Percentiles rank a stretch among this genome's conserved stretches.
Conservation (phyloP, 1,140 invertebrate genomes). For the Lithobius niger region DNA sequence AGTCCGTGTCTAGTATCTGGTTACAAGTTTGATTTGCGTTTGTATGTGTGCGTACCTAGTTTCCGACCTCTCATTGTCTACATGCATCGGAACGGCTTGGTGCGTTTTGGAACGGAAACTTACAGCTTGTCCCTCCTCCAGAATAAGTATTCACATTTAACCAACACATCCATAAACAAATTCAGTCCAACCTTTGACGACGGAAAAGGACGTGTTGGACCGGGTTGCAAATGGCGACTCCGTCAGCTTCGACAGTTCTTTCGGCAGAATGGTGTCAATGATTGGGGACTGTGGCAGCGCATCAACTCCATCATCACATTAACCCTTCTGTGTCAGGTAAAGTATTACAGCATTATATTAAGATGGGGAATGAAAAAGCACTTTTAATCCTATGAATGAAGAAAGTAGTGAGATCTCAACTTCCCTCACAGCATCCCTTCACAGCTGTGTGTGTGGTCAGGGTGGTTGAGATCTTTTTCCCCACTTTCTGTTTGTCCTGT, state of each 20-base stretch:
- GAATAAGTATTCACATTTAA: conserved; percentile 77
- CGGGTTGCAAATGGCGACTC: conserved; percentile 65
- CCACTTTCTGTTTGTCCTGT: no score
- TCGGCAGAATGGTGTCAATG: conserved; percentile 48
- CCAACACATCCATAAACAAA: conserved; percentile 75
- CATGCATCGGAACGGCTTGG: conserved; percentile 65
- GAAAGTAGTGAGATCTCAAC: neutral
- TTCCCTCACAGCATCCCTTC: neutral
- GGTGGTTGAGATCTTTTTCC: no score
- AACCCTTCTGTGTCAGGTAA: conserved; percentile 44
- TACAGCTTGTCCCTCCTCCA: conserved; percentile 57
- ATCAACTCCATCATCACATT: conserved; percentile 56
- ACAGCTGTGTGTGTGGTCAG: neutral
- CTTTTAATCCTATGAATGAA: neutral
- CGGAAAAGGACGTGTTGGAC: conserved; percentile 61
- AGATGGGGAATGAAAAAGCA: neutral
- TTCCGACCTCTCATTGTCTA: conserved; percentile 68
- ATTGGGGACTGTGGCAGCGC: conserved; percentile 65
- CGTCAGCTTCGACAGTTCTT: conserved; percentile 64
- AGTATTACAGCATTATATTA: conserved; percentile 19
- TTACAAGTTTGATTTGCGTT: conserved; percentile 67
- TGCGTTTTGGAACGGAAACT: conserved; percentile 64
- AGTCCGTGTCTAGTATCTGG: conserved; percentile 71
- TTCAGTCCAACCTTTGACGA: conserved; percentile 57
- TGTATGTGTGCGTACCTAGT: conserved; percentile 72